Conservation (phyloP, 2,888 invertebrate genomes). For the Crocallis elinguaria region DNA sequence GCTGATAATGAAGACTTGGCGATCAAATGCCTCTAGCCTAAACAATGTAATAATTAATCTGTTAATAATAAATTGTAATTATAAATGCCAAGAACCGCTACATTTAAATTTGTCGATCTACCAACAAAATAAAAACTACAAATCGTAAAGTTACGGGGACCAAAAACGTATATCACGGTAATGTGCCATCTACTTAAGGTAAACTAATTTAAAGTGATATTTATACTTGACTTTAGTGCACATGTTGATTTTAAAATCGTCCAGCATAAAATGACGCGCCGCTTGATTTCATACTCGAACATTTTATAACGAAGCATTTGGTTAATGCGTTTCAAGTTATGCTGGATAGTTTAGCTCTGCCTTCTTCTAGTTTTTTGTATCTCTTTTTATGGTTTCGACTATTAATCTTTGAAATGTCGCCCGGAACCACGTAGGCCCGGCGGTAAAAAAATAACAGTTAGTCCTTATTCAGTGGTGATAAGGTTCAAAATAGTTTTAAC, state of each 20-base stretch:
- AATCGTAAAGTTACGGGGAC: slow-evolving; percentile 67
- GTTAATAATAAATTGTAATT: not conserved
- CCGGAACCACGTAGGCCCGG: no score
- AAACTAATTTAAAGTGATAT: slow-evolving; percentile 34
- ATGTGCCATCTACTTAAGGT: slow-evolving; percentile 68
- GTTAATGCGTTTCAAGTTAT: not conserved
- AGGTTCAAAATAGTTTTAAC: no score
- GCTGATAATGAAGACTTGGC: no score
- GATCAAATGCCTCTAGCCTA: no score
- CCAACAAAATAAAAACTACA: slow-evolving; percentile 28
- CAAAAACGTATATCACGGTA: slow-evolving; percentile 60
- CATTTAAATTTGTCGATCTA: slow-evolving; percentile 15
- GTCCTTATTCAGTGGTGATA: no score
- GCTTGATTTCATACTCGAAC: not conserved
- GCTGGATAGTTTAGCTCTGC: slow-evolving; percentile 1
- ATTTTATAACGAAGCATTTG: not conserved
- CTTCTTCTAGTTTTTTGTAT: not conserved
- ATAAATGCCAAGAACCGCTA: not conserved
- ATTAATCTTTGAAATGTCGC: no score
- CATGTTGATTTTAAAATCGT: not conserved
- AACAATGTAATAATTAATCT: no score
- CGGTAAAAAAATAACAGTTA: no score
- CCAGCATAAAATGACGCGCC: not conserved
- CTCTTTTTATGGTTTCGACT: slow-evolving; percentile 1
- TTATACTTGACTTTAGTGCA: slow-evolving; percentile 6